Evolutionary conservation across 1,140 invertebrate species (phyloP).

Genomic region (Sinella curviseta): DNA sequence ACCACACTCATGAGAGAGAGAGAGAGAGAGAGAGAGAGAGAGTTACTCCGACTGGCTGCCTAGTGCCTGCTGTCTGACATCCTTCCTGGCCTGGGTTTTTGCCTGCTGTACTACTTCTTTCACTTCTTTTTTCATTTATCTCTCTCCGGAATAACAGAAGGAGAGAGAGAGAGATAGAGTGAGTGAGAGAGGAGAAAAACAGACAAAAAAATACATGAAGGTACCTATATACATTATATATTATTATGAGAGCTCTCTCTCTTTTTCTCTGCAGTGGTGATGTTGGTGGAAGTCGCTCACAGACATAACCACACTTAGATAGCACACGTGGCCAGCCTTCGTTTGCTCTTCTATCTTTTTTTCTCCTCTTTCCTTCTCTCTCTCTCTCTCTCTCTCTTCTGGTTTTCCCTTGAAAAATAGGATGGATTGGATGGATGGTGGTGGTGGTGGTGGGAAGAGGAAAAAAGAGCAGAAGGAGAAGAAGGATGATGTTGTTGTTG

Average conservation of each 20-base stretch:
- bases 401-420: background rate
- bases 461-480: background rate
- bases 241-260: background rate
- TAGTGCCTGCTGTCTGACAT: constrained; percentile 14
- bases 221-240: background rate
- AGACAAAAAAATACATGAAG: background rate
- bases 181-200: no score
- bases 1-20: no score
- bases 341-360: background rate
- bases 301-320: background rate
- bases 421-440: constrained; percentile 1
- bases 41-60: no score
- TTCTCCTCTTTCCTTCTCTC: background rate
- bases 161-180: background rate
- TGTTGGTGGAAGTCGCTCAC: background rate
- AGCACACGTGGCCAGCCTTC: background rate
- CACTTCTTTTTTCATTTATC: background rate
- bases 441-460: background rate
- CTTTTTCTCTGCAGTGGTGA: no score
- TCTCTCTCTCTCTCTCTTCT: background rate
- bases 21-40: no score
- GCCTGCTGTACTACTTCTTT: background rate
- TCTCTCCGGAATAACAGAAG: background rate
- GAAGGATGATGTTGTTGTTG: constrained; percentile 9
- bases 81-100: background rate